Conservation (phyloP, 1,140 invertebrate species). For the Trachelipus rathkii region DNA sequence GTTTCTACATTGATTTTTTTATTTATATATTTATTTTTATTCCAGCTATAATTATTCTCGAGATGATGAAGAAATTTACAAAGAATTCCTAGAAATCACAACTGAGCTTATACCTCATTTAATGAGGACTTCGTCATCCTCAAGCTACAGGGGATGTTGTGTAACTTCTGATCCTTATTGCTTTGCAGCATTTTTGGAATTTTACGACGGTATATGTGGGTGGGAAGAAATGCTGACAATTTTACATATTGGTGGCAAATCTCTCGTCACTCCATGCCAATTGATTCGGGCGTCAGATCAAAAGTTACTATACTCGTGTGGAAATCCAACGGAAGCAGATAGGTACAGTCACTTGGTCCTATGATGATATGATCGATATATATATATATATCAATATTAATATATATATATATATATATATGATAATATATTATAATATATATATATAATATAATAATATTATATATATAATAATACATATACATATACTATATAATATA, state of each 20-base stretch:
- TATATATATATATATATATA: too few species aligned
- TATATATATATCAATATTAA: too few species aligned
- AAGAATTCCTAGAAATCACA: constrained; percentile 91
- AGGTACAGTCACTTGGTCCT: too few species aligned
- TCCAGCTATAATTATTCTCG: constrained; percentile 86
- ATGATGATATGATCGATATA: too few species aligned
- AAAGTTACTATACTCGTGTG: constrained; percentile 62
- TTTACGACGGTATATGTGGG: constrained; percentile 94
- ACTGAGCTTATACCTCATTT: constrained; percentile 93
- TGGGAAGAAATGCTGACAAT: constrained; percentile 94
- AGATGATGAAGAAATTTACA: constrained; percentile 95
- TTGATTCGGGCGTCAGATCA: constrained; percentile 78
- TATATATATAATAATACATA: too few species aligned
- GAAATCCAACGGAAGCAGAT: constrained; percentile 52
- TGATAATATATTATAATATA: too few species aligned
- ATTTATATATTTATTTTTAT: not conserved
- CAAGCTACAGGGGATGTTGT: constrained; percentile 68
- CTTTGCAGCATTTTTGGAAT: constrained; percentile 81
- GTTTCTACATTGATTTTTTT: not conserved
- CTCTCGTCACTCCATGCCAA: constrained; percentile 92
- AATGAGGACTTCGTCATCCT: constrained; percentile 65
- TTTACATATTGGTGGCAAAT: constrained; percentile 88
- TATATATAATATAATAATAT: too few species aligned
- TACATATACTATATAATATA: too few species aligned
- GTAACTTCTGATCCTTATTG: constrained; percentile 83